A percentile compares a stretch with the other conserved stretches of the same genome.
These are phyloP conservation scores for Andricus curvator DNA, from an alignment of 2,888 invertebrate genomes.

Conservation along the genomic window DNA sequence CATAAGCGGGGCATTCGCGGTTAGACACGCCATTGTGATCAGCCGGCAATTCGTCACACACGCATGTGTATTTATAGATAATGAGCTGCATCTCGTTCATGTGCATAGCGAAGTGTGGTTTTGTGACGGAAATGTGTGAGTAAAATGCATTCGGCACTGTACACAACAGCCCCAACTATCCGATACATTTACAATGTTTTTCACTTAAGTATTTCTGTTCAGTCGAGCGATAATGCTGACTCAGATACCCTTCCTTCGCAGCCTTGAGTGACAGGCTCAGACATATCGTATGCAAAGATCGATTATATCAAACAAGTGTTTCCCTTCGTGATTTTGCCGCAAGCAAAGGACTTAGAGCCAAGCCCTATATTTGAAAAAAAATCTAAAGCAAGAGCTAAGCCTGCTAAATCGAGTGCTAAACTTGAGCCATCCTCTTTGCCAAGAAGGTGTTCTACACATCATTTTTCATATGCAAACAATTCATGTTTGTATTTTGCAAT, in stretches of 20 bases:
- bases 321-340: not conserved
- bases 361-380: constrained; percentile 10
- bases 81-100: constrained; percentile 52
- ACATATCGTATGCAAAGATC: constrained; percentile 13
- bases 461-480: too few relatives aligned
- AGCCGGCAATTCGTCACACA: constrained; percentile 9
- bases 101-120: not conserved
- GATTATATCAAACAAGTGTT: constrained; percentile 31
- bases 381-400: not conserved
- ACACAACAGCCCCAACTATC: constrained; percentile 14
- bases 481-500: too few relatives aligned
- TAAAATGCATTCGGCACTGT: constrained; percentile 19
- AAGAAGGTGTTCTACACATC: too few relatives aligned
- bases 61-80: constrained; percentile 60
- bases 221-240: constrained; percentile 60
- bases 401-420: not conserved
- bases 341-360: not conserved
- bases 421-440: too few relatives aligned
- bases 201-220: constrained; percentile 60
- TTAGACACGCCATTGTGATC: not conserved
- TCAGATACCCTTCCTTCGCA: constrained; percentile 62
- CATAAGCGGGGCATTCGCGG: not conserved
- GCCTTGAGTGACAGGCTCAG: constrained; percentile 51
- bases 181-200: constrained; percentile 57
- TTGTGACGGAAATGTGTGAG: not conserved